Percentiles rank a stretch among this genome's conserved stretches.
These are phyloP conservation scores for Carposina sasakii DNA, from an alignment of 1,140 invertebrate genomes.

Conservation along the genomic window DNA sequence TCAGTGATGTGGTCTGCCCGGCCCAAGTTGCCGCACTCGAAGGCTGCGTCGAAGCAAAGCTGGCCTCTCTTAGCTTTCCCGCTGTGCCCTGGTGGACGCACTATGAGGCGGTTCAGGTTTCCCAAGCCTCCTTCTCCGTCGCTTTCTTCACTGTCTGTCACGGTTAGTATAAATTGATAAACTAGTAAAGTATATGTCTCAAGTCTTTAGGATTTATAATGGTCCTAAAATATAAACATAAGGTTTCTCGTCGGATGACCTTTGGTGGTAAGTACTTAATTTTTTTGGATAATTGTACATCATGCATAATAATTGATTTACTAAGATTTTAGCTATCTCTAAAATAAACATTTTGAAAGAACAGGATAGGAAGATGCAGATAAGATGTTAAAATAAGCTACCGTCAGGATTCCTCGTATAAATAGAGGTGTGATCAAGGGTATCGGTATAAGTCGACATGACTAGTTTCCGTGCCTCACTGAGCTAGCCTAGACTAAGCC, in stretches of 20 bases:
- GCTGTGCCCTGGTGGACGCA: slow-evolving; percentile 93
- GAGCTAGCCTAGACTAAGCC: not conserved
- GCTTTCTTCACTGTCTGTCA: slow-evolving; percentile 93
- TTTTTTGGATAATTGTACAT: too few species aligned
- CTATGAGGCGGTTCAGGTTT: slow-evolving; percentile 94
- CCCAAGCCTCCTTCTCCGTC: slow-evolving; percentile 95
- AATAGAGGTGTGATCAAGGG: slow-evolving; percentile 57
- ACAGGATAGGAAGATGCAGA: too few species aligned
- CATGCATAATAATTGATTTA: too few species aligned
- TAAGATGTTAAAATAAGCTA: slow-evolving; percentile 23
- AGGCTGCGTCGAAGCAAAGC: slow-evolving; percentile 97
- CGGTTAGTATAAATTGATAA: too few species aligned
- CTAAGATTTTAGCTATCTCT: too few species aligned
- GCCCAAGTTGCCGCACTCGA: slow-evolving; percentile 97
- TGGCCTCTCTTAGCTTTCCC: slow-evolving; percentile 96
- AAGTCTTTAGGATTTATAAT: too few species aligned
- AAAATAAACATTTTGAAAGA: too few species aligned
- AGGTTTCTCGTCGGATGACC: too few species aligned
- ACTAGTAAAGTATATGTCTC: too few species aligned
- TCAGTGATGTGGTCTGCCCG: slow-evolving; percentile 95
- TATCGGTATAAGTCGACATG: slow-evolving; percentile 45
- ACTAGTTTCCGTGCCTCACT: slow-evolving; percentile 2
- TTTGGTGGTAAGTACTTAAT: too few species aligned
- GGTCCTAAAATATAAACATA: too few species aligned
- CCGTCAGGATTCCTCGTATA: slow-evolving; percentile 41